phyloP scores from a whole-genome alignment of 2,797 vertebrate genomes.

The Hemitrygon akajei region DNA sequence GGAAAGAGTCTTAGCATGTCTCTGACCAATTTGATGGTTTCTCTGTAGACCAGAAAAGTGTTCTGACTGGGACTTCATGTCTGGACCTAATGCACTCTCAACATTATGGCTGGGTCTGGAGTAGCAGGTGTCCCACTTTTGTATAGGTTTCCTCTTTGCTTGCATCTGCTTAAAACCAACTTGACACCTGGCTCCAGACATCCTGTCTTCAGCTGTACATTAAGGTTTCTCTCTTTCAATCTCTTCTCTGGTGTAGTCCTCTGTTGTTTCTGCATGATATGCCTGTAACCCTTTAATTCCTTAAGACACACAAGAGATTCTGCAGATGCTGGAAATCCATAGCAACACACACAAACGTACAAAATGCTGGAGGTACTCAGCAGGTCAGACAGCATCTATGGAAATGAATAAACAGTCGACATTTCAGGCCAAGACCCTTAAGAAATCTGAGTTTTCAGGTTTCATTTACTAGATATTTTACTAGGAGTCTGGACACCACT shows the following conservation, averaged over 20 bases:
- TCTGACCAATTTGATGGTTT: neutral
- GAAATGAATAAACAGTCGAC: too few species aligned
- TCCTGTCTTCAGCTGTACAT: constrained; percentile 33
- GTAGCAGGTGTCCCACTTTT: neutral
- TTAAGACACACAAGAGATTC: neutral
- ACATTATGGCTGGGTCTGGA: neutral
- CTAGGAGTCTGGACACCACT: too few species aligned
- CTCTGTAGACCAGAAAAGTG: neutral
- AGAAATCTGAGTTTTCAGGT: neutral
- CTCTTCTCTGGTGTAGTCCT: neutral
- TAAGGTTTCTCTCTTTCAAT: constrained; percentile 2
- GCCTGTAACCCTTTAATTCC: constrained; percentile 34
- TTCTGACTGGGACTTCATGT: constrained; percentile 28
- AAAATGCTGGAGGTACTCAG: too few species aligned
- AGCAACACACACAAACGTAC: too few species aligned
- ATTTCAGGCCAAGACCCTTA: too few species aligned
- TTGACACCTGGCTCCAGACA: constrained; percentile 35
- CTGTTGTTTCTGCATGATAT: neutral
- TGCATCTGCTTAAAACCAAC: constrained; percentile 13
- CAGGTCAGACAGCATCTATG: too few species aligned
- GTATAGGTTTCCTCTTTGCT: neutral
- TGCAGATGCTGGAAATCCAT: too few species aligned
- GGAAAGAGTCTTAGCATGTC: constrained; percentile 10
- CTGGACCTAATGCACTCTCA: constrained; percentile 24
- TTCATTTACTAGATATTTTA: too few species aligned